These are phyloP conservation scores for Calycopis cecrops DNA, from an alignment of 1,140 invertebrate genomes.

Conservation along the genomic window DNA sequence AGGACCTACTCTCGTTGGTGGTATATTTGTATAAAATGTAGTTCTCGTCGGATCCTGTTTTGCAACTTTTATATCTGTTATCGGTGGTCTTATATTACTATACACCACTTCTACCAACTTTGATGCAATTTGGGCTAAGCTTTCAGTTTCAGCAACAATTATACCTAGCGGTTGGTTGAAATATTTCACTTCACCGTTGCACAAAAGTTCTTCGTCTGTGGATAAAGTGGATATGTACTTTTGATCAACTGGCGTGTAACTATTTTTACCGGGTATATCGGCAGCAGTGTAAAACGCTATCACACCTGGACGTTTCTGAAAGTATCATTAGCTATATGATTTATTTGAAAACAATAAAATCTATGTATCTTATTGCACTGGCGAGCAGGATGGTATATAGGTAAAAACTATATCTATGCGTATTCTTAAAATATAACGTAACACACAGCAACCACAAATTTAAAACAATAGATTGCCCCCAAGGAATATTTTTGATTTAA, in stretches of 20 bases:
- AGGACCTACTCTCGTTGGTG: slow-evolving; percentile 35
- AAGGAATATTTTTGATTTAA: no score
- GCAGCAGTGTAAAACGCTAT: slow-evolving; percentile 77
- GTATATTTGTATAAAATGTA: slow-evolving; percentile 47
- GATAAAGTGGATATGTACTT: slow-evolving; percentile 29
- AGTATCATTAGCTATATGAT: no score
- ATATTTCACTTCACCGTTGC: slow-evolving; percentile 71
- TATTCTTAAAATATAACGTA: no score
- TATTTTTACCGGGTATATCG: slow-evolving; percentile 84
- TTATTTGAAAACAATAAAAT: no score
- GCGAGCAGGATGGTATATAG: no score
- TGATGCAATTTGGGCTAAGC: slow-evolving; percentile 78
- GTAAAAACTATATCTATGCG: no score
- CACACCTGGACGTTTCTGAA: slow-evolving; percentile 34
- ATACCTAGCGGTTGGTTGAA: slow-evolving; percentile 84
- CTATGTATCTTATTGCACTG: no score
- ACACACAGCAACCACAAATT: no score
- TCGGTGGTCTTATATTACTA: slow-evolving; percentile 35
- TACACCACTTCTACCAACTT: slow-evolving; percentile 82
- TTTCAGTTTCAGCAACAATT: slow-evolving; percentile 79
- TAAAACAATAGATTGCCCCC: no score
- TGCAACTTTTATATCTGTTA: slow-evolving; percentile 39
- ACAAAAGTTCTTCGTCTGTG: slow-evolving; percentile 72
- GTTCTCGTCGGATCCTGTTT: slow-evolving; percentile 36
- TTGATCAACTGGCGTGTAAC: slow-evolving; percentile 38